These are phyloP conservation scores for Ctenopoma kingsleyae DNA, from an alignment of 2,797 vertebrate species.

Conservation along the genomic window DNA sequence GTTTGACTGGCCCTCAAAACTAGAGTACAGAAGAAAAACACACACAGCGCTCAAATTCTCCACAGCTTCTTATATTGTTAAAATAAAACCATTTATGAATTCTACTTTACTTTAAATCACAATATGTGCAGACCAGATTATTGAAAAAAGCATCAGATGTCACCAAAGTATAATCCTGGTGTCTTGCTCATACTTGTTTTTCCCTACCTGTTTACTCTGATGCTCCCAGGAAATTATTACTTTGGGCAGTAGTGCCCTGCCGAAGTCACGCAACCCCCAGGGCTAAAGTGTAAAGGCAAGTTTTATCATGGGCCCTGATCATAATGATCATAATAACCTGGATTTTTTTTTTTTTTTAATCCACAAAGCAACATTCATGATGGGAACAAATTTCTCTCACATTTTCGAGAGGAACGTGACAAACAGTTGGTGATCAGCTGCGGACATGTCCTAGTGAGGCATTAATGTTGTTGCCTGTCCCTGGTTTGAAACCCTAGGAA, in stretches of 20 bases:
- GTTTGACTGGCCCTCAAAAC: conserved; percentile 19
- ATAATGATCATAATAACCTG: conserved; percentile 23
- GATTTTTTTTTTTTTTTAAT: too few species aligned
- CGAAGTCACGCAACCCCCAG: conserved; percentile 74
- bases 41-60: background rate
- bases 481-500: conserved; percentile 52
- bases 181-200: conserved; percentile 40
- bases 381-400: background rate
- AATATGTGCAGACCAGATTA: background rate
- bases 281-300: conserved; percentile 64
- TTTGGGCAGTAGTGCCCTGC: conserved; percentile 58
- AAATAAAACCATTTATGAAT: background rate
- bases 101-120: conserved; percentile 13
- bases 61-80: background rate
- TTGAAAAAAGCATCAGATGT: conserved; percentile 17
- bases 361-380: conserved; percentile 4
- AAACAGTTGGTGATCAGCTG: conserved; percentile 40
- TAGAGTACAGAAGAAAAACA: background rate
- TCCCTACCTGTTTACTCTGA: conserved; percentile 71
- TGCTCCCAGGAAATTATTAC: conserved; percentile 71
- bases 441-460: conserved; percentile 62
- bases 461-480: conserved; percentile 55
- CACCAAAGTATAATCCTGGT: conserved; percentile 31
- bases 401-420: conserved; percentile 11
- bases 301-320: conserved; percentile 67